A percentile compares a stretch with the other conserved stretches of the same genome.
phyloP scores from a whole-genome alignment of 1,140 invertebrate genomes.

The Drosophila auraria region DNA sequence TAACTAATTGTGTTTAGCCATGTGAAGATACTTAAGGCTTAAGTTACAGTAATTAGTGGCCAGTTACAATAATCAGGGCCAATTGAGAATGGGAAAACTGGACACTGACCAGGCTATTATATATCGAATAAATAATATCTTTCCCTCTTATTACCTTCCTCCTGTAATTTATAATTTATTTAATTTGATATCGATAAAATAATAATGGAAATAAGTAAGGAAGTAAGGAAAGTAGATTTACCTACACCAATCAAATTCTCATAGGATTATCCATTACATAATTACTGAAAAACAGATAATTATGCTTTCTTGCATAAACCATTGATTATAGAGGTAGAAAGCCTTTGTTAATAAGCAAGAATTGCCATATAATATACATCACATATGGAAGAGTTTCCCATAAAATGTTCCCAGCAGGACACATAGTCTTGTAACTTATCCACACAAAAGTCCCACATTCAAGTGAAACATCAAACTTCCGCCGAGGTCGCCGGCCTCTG shows the following conservation, averaged over 20 bases:
- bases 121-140: not conserved
- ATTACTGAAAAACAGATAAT: too few species aligned
- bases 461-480: slow-evolving; percentile 8
- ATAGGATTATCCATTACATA: not conserved
- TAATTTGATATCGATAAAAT: not conserved
- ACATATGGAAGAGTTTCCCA: not conserved
- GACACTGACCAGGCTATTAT: not conserved
- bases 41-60: not conserved
- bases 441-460: not conserved
- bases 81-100: not conserved
- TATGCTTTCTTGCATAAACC: not conserved
- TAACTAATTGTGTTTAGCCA: slow-evolving; percentile 6
- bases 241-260: not conserved
- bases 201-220: not conserved
- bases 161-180: not conserved
- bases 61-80: too few species aligned
- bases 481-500: slow-evolving; percentile 4
- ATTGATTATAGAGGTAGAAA: not conserved
- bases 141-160: too few species aligned
- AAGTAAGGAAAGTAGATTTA: not conserved
- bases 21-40: not conserved
- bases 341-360: not conserved
- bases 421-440: not conserved
- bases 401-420: not conserved
- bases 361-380: not conserved